Evolutionary conservation across 1,140 invertebrate genomes (phyloP), one percentile per base, ranked within the genome.

Genomic region (Idris sp.): DNA sequence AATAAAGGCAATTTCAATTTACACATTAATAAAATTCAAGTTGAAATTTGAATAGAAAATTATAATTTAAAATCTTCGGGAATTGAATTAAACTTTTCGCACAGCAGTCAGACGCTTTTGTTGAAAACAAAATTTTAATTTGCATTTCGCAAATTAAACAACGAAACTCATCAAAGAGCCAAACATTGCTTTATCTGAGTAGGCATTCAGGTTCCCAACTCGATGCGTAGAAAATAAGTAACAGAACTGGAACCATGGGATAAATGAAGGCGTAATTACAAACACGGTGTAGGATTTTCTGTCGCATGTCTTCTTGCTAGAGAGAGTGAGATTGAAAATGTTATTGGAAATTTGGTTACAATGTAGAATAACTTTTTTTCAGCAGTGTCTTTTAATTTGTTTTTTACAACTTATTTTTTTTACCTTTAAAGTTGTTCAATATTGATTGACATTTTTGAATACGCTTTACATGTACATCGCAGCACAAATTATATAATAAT

Each of bases 221-320:
- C 40, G 36, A 35, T 56, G 56, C 46, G 48, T 46, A 49, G 56
- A 61, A 65, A 65, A 65, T 65, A 65, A 62, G 58, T 61, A 61
- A 61, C 56, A 46, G 35, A 53, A 69, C 46, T 44, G 11, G 26
- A 48, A 19, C 67, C 6, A 46, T 40, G 35, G n/a, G 54, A 69
- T 61, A 51, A 71, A 71, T 71, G 41, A 54, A 71, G 48, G 48
- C 26, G 49, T 61, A 71, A 71, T 61, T 71, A 61, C 48, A 54
- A 61, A 71, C 48, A 61, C 19, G 2, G 30, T 61, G 31, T 54
- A 54, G 67, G 31, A 56, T 67, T 59, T 43, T 13, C 46, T 54
- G 15, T 48, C 53, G 51, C 19, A 22, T 44, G 33, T 58, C 33
- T 58, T 40, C 15, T 48, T n/a, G 26, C 62, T 33, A 49, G 56